phyloP scores from a whole-genome alignment of 2,797 vertebrate genomes.

The Antrozous pallidus region DNA sequence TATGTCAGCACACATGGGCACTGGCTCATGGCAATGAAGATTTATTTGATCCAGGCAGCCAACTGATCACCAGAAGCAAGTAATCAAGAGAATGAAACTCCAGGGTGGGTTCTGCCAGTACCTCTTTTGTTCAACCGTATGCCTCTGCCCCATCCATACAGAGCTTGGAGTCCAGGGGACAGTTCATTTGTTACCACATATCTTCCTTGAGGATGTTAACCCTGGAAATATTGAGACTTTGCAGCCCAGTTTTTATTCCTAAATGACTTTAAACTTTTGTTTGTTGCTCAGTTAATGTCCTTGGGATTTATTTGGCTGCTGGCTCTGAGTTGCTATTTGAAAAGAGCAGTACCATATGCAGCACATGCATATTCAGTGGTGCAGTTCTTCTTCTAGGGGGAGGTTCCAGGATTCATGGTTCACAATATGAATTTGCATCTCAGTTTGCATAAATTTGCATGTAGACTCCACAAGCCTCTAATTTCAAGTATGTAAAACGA shows the following conservation, averaged over 20 bases:
- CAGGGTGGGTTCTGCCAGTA: neutral
- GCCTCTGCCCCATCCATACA: neutral
- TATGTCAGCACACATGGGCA: conserved; percentile 61
- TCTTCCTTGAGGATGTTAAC: conserved; percentile 46
- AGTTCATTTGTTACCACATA: conserved; percentile 29
- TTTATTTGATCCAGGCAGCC: conserved; percentile 70
- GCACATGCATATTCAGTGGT: conserved; percentile 74
- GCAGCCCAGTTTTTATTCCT: conserved; percentile 53
- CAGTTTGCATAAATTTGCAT: conserved; percentile 78
- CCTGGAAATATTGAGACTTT: conserved; percentile 42
- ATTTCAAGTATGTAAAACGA: conserved; percentile 78
- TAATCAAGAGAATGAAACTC: conserved; percentile 64
- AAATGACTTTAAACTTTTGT: conserved; percentile 65
- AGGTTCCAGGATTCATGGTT: conserved; percentile 59
- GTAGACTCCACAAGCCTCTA: conserved; percentile 70
- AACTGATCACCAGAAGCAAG: conserved; percentile 68
- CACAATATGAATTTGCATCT: conserved; percentile 75
- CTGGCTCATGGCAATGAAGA: conserved; percentile 59
- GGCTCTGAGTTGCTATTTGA: conserved; percentile 65
- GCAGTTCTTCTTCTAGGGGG: conserved; percentile 63
- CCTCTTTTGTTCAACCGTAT: conserved; percentile 36
- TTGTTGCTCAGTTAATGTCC: conserved; percentile 55
- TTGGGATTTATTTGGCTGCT: conserved; percentile 71
- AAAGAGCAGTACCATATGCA: conserved; percentile 74
- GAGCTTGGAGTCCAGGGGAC: neutral